Conservation (phyloP, 2,797 vertebrate species). For the Harpagifer antarcticus region DNA sequence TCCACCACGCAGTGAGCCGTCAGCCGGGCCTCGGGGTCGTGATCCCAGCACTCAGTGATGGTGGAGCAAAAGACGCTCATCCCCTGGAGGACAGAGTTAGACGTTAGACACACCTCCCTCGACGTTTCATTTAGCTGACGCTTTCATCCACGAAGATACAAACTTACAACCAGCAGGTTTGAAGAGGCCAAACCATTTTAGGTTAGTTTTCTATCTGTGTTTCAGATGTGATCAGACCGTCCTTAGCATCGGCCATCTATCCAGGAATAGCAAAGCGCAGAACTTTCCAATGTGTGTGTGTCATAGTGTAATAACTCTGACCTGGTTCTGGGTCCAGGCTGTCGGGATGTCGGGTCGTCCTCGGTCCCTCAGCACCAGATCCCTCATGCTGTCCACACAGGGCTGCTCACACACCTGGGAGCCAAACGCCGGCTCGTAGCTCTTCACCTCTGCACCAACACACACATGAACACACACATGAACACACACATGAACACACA, state of each 20-base stretch:
- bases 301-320: constrained; percentile 50
- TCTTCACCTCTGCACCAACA: constrained; percentile 85
- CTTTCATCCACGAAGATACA: no score
- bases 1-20: constrained; percentile 93
- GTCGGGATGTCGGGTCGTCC: constrained; percentile 90
- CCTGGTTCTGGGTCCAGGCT: constrained; percentile 89
- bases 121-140: no score
- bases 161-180: no score
- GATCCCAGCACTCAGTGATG: constrained; percentile 93
- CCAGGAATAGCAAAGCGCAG: no score
- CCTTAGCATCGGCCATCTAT: no score
- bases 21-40: constrained; percentile 92
- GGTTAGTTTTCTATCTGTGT: no score
- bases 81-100: constrained; percentile 78
- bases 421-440: constrained; percentile 90
- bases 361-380: constrained; percentile 90
- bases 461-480: neutral
- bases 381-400: constrained; percentile 93
- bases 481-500: no score
- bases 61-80: constrained; percentile 91
- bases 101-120: no score
- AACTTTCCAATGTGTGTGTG: no score
- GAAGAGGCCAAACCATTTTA: no score
- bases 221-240: no score
- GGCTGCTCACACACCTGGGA: constrained; percentile 91